These are phyloP conservation scores for Deladenus siricidicola DNA, from an alignment of 2,888 invertebrate species.

Conservation along the genomic window DNA sequence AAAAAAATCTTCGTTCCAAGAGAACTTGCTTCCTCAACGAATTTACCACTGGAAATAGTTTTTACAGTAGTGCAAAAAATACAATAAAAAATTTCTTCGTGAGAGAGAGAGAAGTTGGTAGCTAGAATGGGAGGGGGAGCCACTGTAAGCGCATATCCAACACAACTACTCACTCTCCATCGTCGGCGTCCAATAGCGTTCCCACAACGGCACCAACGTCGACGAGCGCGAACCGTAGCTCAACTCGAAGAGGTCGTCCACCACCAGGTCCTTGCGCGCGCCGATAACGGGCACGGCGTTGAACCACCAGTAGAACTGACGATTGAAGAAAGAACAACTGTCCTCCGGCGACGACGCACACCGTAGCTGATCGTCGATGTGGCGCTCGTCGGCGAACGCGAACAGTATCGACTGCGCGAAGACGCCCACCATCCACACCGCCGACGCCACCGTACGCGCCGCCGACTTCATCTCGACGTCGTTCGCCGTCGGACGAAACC, in stretches of 20 bases:
- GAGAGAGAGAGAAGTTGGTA: no score
- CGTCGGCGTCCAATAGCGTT: slow-evolving; percentile 38
- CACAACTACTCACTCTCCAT: slow-evolving; percentile 29
- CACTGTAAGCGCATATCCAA: no score
- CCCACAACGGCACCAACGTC: slow-evolving; percentile 35
- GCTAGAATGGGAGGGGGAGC: no score
- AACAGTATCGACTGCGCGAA: slow-evolving; percentile 31
- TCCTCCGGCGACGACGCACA: slow-evolving; percentile 32
- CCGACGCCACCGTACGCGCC: slow-evolving; percentile 24
- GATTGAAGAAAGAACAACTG: slow-evolving; percentile 37
- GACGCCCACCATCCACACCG: slow-evolving; percentile 34
- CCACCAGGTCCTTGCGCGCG: slow-evolving; percentile 35
- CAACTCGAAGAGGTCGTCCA: slow-evolving; percentile 42
- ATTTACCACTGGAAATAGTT: no score
- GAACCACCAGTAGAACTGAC: slow-evolving; percentile 48
- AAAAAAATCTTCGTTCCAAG: no score
- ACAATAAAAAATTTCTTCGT: not conserved
- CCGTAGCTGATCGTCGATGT: slow-evolving; percentile 21
- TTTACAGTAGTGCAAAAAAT: no score
- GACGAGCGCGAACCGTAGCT: slow-evolving; percentile 35
- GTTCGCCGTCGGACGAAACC: slow-evolving; percentile 14
- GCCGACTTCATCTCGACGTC: not conserved
- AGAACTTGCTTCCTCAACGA: no score
- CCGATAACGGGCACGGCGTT: slow-evolving; percentile 38
- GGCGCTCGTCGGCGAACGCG: slow-evolving; percentile 41